Percentiles rank a stretch among this genome's conserved stretches.
phyloP scores from a whole-genome alignment of 2,113 vertebrate species.

The Glareola pratincola region DNA sequence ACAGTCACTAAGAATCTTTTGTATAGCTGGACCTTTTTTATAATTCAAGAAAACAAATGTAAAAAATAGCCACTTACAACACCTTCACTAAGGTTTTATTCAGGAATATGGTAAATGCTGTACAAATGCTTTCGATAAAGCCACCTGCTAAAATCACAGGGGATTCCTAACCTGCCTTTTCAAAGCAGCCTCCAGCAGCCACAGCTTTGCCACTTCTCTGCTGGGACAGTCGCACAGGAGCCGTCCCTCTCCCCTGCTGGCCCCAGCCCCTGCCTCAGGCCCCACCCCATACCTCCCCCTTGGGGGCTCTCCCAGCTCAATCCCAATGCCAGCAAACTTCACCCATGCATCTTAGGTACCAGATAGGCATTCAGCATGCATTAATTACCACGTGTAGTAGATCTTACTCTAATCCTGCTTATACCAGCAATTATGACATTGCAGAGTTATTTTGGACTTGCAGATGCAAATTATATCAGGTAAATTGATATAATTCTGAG shows the following conservation, averaged over 20 bases:
- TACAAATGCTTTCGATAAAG: neutral
- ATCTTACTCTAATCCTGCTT: neutral
- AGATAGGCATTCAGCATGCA: neutral
- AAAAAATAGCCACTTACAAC: neutral
- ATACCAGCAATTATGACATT: neutral
- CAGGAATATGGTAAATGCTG: neutral
- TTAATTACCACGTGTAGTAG: neutral
- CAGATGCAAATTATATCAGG: neutral
- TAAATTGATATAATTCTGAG: neutral
- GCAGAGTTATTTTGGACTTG: neutral
- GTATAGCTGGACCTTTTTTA: neutral
- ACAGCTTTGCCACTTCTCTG: neutral
- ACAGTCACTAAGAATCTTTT: neutral
- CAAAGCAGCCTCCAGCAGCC: neutral
- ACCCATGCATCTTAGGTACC: neutral
- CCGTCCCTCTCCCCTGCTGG: neutral
- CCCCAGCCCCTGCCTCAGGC: fast-evolving
- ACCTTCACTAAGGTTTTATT: neutral
- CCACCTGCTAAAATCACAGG: neutral
- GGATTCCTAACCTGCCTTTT: neutral
- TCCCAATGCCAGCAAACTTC: neutral
- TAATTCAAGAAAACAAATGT: neutral
- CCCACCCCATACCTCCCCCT: neutral
- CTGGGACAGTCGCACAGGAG: neutral
- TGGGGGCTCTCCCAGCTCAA: neutral